phyloP scores from a whole-genome alignment of 2,888 invertebrate genomes.

The Emmelina monodactyla region DNA sequence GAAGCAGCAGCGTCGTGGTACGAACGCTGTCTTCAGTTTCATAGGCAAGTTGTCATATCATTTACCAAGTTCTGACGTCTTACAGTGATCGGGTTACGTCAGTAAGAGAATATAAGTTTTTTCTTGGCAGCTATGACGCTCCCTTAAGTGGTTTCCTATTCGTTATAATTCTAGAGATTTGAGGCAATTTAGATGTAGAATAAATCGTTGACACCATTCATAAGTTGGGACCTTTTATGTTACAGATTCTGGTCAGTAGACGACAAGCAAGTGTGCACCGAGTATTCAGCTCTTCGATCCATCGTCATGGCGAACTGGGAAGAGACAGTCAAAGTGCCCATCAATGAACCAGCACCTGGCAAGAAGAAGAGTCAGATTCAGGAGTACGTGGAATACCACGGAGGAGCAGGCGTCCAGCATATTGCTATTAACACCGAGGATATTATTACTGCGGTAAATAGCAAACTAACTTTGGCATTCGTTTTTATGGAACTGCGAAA shows the following conservation, averaged over 20 bases:
- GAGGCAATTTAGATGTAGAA: too few relatives aligned
- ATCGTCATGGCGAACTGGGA: slow-evolving; percentile 98
- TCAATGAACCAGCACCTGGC: slow-evolving; percentile 96
- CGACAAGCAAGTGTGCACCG: slow-evolving; percentile 93
- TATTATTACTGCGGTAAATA: slow-evolving; percentile 87
- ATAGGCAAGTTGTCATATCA: too few relatives aligned
- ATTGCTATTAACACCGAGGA: slow-evolving; percentile 95
- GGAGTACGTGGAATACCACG: slow-evolving; percentile 98
- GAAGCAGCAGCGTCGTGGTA: slow-evolving; percentile 89
- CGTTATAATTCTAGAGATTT: too few relatives aligned
- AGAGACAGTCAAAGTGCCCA: slow-evolving; percentile 95
- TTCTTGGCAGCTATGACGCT: too few relatives aligned
- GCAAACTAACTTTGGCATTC: too few relatives aligned
- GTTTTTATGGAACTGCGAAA: too few relatives aligned
- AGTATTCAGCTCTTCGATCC: slow-evolving; percentile 95
- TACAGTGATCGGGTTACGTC: too few relatives aligned
- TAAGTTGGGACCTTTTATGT: too few relatives aligned
- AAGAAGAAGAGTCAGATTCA: slow-evolving; percentile 97
- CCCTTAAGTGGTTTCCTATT: too few relatives aligned
- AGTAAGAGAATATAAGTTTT: too few relatives aligned
- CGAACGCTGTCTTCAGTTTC: slow-evolving; percentile 67
- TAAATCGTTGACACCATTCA: too few relatives aligned
- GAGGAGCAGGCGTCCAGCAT: slow-evolving; percentile 97
- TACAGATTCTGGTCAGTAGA: slow-evolving; percentile 97
- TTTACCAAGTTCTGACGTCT: too few relatives aligned